Percentiles rank a stretch among this genome's conserved stretches.
Evolutionary conservation across 53 echinoderm and acorn worm species (phyloP).

Genomic region (Luidia sarsii): DNA sequence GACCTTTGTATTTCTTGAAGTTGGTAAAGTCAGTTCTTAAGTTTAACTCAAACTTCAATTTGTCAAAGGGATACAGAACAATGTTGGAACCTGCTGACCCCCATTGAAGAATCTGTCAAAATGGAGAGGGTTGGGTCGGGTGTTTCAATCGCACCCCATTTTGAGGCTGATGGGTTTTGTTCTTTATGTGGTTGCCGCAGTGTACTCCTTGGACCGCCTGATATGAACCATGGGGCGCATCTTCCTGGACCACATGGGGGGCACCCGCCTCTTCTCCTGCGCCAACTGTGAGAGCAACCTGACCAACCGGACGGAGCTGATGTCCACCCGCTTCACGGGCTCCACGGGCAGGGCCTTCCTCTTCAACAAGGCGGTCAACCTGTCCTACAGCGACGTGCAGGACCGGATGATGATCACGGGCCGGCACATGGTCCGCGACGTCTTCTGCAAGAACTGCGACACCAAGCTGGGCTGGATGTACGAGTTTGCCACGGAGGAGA

Average conservation of each 20-base stretch:
- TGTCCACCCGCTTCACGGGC: slow-evolving; percentile 90
- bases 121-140: no score
- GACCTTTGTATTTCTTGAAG: no score
- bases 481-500: slow-evolving; percentile 98
- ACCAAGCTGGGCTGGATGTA: slow-evolving; percentile 98
- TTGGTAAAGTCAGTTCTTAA: no score
- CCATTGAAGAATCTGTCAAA: no score
- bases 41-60: no score
- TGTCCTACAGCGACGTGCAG: slow-evolving; percentile 93
- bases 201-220: no score
- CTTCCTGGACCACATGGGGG: slow-evolving; percentile 95
- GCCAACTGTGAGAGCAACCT: slow-evolving; percentile 93
- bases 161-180: no score
- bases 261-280: slow-evolving; percentile 91
- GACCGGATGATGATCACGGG: slow-evolving; percentile 98
- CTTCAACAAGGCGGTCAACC: slow-evolving; percentile 95
- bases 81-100: no score
- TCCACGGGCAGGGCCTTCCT: slow-evolving; percentile 95
- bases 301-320: slow-evolving; percentile 84
- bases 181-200: no score
- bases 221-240: slow-evolving; percentile 81
- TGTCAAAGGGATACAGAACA: no score
- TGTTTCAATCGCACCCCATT: no score
- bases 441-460: slow-evolving; percentile 96
- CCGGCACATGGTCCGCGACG: slow-evolving; percentile 95